Evolutionary conservation across 1,140 invertebrate genomes (phyloP).

Genomic region (Brachionus koreanus): DNA sequence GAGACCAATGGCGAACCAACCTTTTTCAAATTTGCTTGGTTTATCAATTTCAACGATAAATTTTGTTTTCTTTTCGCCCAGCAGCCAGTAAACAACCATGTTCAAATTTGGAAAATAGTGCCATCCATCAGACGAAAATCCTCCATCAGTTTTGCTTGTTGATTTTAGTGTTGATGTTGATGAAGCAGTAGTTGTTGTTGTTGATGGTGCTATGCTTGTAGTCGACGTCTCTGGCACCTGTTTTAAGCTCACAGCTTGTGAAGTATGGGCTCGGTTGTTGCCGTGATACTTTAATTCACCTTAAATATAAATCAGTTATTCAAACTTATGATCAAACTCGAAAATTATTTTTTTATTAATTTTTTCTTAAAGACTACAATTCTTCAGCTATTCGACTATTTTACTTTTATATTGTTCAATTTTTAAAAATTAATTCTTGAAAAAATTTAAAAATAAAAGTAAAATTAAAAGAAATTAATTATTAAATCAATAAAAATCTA

Average conservation of each 20-base stretch:
- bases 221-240: not conserved
- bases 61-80: not conserved
- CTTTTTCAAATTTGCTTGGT: not conserved
- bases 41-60: not conserved
- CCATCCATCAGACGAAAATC: not conserved
- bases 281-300: not conserved
- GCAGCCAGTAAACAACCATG: not conserved
- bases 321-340: too few relatives aligned
- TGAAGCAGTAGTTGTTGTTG: not conserved
- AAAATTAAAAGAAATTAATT: too few relatives aligned
- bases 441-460: too few relatives aligned
- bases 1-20: not conserved
- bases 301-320: not conserved
- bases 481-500: too few relatives aligned
- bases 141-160: not conserved
- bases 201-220: not conserved
- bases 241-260: not conserved
- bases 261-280: not conserved
- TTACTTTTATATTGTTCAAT: too few relatives aligned
- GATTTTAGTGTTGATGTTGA: not conserved
- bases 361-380: too few relatives aligned
- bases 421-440: not conserved
- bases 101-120: not conserved
- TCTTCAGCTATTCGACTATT: too few relatives aligned
- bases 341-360: too few relatives aligned